Evolutionary conservation across 2,888 invertebrate species (phyloP).

Genomic region (Brachynemurus nebulosus): DNA sequence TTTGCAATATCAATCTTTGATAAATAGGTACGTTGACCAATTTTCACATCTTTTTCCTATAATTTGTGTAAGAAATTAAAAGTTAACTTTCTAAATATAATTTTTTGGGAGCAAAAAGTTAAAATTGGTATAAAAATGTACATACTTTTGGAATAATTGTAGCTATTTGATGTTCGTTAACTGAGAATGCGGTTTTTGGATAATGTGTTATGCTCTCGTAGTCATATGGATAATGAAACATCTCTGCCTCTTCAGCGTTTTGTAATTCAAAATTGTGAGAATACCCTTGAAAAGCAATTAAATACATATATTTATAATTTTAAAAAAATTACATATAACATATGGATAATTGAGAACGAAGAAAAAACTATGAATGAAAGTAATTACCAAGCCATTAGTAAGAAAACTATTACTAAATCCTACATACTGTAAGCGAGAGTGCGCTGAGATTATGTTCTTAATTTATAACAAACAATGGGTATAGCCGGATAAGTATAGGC

Average conservation of each 20-base stretch:
- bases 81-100: background rate
- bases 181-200: conserved; percentile 15
- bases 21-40: conserved; percentile 6
- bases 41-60: background rate
- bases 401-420: too few relatives aligned
- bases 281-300: conserved; percentile 10
- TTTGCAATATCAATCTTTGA: conserved; percentile 1
- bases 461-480: too few relatives aligned
- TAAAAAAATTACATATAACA: too few relatives aligned
- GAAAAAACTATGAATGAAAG: too few relatives aligned
- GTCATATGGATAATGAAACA: conserved; percentile 17
- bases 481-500: too few relatives aligned
- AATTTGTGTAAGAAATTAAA: background rate
- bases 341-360: too few relatives aligned
- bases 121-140: too few relatives aligned
- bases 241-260: conserved; percentile 16
- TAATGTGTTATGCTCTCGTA: conserved; percentile 20
- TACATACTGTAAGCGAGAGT: too few relatives aligned
- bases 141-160: conserved; percentile 5
- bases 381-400: too few relatives aligned
- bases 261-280: conserved; percentile 24
- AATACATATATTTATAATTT: too few relatives aligned
- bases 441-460: too few relatives aligned
- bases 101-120: too few relatives aligned
- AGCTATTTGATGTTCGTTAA: background rate